Evolutionary conservation across 2,113 vertebrate genomes (phyloP).

Genomic region (Psammodynastes pulverulentus): DNA sequence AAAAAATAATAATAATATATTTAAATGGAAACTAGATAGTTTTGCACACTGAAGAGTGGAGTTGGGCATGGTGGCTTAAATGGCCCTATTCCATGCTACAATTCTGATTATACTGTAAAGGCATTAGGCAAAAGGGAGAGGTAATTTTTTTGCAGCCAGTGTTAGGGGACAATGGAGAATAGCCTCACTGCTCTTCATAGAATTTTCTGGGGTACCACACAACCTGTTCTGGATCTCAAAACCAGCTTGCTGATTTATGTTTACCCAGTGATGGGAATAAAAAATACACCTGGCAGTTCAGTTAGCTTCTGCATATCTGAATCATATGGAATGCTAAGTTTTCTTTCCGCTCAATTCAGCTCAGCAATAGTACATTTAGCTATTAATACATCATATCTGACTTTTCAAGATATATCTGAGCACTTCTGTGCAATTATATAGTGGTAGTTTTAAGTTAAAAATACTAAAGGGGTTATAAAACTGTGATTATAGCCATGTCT

Average conservation of each 20-base stretch:
- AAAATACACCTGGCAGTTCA: neutral
- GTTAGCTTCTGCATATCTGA: neutral
- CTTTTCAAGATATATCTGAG: neutral
- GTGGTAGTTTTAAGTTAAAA: neutral
- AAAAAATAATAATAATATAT: too few species aligned
- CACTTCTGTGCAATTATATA: neutral
- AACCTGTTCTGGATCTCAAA: neutral
- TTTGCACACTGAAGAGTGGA: neutral
- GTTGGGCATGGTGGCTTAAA: neutral
- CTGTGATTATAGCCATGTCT: neutral
- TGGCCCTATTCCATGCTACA: neutral
- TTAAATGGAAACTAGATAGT: neutral
- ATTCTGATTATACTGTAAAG: neutral
- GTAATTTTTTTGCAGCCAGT: neutral
- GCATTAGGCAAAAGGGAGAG: neutral
- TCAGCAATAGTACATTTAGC: neutral
- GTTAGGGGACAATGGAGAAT: neutral
- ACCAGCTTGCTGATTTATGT: neutral
- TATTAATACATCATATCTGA: neutral
- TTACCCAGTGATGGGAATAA: neutral
- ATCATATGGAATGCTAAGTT: neutral
- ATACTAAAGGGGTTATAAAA: neutral
- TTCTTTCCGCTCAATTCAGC: neutral
- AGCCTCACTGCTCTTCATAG: neutral
- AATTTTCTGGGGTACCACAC: neutral